Evolutionary conservation across 2,888 invertebrate genomes (phyloP).

Genomic region (Drosophila kuntzei): DNA sequence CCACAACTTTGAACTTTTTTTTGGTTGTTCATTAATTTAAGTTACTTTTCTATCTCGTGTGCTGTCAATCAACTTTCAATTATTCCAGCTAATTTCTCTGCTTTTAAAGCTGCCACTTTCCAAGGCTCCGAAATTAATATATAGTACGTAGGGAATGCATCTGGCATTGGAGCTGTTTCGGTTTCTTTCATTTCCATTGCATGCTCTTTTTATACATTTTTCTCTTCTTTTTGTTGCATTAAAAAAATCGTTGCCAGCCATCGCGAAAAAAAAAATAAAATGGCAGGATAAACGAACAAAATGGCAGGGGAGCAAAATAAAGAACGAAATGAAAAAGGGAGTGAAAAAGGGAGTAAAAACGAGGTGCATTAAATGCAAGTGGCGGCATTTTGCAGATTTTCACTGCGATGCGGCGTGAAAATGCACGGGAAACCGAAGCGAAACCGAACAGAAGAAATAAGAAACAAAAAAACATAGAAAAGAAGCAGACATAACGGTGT

Average conservation of each 20-base stretch:
- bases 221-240: constrained; percentile 37
- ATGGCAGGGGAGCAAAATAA: background rate
- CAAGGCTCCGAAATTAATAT: constrained; percentile 19
- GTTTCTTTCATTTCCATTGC: constrained; percentile 70
- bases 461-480: constrained; percentile 6
- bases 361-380: constrained; percentile 67
- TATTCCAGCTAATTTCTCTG: constrained; percentile 66
- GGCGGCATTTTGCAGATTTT: constrained; percentile 64
- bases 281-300: constrained; percentile 38
- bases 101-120: constrained; percentile 37
- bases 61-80: constrained; percentile 66
- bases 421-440: constrained; percentile 49
- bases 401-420: constrained; percentile 60
- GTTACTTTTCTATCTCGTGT: constrained; percentile 15
- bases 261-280: constrained; percentile 45
- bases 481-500: constrained; percentile 39
- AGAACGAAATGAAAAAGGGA: constrained; percentile 1
- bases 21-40: constrained; percentile 1
- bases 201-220: constrained; percentile 55
- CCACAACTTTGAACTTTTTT: constrained; percentile 1
- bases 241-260: constrained; percentile 50
- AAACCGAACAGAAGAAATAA: constrained; percentile 21
- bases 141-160: constrained; percentile 31
- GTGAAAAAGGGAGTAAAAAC: constrained; percentile 32
- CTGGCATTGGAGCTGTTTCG: constrained; percentile 37